Percentiles rank a stretch among this genome's conserved stretches.
These are phyloP conservation scores for Reinhardtius hippoglossoides DNA, from an alignment of 2,113 vertebrate species.

Conservation along the genomic window DNA sequence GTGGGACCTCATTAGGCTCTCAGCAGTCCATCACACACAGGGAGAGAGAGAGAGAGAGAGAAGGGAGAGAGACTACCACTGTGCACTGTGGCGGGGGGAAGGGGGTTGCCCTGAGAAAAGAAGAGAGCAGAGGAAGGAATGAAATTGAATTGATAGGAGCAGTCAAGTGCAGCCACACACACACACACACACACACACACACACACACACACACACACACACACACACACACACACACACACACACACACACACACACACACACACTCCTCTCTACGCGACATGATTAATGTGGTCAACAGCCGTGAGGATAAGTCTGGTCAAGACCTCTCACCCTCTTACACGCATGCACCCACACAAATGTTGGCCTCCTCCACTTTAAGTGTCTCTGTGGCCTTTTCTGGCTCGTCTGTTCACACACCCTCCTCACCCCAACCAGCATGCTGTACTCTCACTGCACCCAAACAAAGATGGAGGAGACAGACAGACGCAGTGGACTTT, in stretches of 20 bases:
- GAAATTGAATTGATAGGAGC: conserved; percentile 77
- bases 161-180: conserved; percentile 73
- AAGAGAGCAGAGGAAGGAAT: conserved; percentile 64
- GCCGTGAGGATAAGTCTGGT: conserved; percentile 69
- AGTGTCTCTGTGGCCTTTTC: conserved; percentile 20
- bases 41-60: conserved; percentile 17
- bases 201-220: conserved; percentile 25
- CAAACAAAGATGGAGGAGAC: conserved; percentile 65
- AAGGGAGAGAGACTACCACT: conserved; percentile 24
- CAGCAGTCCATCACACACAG: conserved; percentile 73
- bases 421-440: conserved; percentile 23
- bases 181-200: conserved; percentile 34
- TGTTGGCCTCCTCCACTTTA: conserved; percentile 6
- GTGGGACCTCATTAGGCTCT: conserved; percentile 77
- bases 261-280: conserved; percentile 36
- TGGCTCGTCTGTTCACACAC: conserved; percentile 35
- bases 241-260: conserved; percentile 31
- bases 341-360: conserved; percentile 7
- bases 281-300: conserved; percentile 83
- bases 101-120: conserved; percentile 62
- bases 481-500: background rate
- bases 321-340: conserved; percentile 61
- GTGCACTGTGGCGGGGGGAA: conserved; percentile 46
- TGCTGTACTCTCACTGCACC: conserved; percentile 43
- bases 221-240: conserved; percentile 47